Base-by-base conservation (phyloP, 1,140 invertebrate species). In the Phenacoccus solenopsis region DNA sequence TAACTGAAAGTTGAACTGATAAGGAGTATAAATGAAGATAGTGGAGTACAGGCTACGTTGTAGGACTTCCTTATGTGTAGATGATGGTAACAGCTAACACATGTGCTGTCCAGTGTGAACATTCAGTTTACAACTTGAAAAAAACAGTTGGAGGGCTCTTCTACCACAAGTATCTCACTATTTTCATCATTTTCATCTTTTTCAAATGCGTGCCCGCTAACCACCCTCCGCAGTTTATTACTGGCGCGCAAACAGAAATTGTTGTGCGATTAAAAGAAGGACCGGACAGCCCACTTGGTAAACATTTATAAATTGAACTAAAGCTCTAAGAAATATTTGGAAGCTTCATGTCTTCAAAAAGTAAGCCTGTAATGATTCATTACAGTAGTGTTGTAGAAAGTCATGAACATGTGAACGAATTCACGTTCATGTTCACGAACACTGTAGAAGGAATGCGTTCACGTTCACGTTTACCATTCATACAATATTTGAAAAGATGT, bases 201-300 rank as follows among this genome's bases (percentile, higher is more conserved):
- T n/a, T n/a, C n/a, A n/a, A n/a, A 25, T 10, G 59, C 4, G 59
- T 4, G 21, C 25, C 59, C 20, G 59, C 69, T 4, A 93, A 94
- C 82, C 85, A 85, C 74, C 89, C 91, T 27, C 90, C 91, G 0
- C 82, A 89, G 67, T 93, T 94, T 78, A 81, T 93, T 67, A 90
- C 89, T 75, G 87, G 93, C 75, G 89, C 89, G 71, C 89, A 93
- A 79, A 90, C 89, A 70, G 90, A 94, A 84, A 93, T 95, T 74
- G 89, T 95, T 70, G 82, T 94, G 73, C 84, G 90, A 76, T 82
- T 94, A 73, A 93, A 91, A 78, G 91, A 95, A 82, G 90, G 90
- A 56, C 82, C 86, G 64, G 90, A 91, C 75, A 93, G 90, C 38
- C 89, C 89, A 74, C 84, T 90, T 73, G 90, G 91, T 92, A 80